These are phyloP conservation scores for Rhagium mordax DNA, from an alignment of 2,888 invertebrate genomes.

Conservation along the genomic window DNA sequence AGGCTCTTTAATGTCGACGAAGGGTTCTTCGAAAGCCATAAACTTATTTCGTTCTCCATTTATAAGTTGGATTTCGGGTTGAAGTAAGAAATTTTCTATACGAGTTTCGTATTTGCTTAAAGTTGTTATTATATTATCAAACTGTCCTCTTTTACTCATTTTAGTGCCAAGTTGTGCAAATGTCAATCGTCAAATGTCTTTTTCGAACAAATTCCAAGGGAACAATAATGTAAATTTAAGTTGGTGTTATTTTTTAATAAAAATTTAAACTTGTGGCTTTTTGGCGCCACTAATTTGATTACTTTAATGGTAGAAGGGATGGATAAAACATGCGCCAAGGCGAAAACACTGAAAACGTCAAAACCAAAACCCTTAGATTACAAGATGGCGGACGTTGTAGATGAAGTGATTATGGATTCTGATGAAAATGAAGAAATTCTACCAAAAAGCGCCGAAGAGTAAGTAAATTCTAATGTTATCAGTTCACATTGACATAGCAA, in stretches of 20 bases:
- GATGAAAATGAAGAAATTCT: slow-evolving; percentile 66
- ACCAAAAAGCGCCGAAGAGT: slow-evolving; percentile 67
- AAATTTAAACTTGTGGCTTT: not conserved
- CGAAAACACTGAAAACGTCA: slow-evolving; percentile 8
- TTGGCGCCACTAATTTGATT: not conserved
- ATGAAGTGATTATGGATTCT: slow-evolving; percentile 65
- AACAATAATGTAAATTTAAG: slow-evolving; percentile 28
- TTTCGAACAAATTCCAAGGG: slow-evolving; percentile 9
- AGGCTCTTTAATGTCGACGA: slow-evolving; percentile 52
- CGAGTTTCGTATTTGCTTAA: slow-evolving; percentile 35
- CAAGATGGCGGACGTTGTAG: slow-evolving; percentile 66
- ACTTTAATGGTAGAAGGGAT: not conserved
- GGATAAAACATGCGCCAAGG: slow-evolving; percentile 28
- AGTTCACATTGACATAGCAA: not conserved
- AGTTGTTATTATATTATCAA: slow-evolving; percentile 31
- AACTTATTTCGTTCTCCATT: slow-evolving; percentile 35
- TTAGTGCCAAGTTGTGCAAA: not conserved
- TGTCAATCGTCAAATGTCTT: slow-evolving; percentile 16
- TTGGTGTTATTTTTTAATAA: not conserved
- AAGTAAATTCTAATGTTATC: slow-evolving; percentile 56
- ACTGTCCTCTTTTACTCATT: slow-evolving; percentile 23
- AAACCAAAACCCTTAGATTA: slow-evolving; percentile 36
- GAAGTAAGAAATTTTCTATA: slow-evolving; percentile 40
- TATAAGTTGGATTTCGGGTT: slow-evolving; percentile 13
- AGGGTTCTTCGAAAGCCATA: slow-evolving; percentile 52